Base-by-base conservation (phyloP, 2,797 vertebrate genomes). In the Gallirallus australis region DNA sequence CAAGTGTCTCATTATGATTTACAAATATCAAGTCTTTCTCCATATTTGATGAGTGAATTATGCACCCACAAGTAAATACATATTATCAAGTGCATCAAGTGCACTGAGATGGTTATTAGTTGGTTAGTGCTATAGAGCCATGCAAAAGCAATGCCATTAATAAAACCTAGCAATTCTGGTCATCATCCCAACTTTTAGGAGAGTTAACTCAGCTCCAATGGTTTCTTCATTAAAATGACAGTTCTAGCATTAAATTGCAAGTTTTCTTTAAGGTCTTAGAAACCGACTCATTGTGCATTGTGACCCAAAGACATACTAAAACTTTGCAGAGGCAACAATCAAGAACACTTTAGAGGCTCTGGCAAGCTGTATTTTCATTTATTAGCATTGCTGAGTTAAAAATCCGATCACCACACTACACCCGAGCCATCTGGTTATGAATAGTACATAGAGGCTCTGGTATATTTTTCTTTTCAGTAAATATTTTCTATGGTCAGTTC, bases 401-500 rank as follows among this genome's bases (percentile, higher is more conserved):
- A 84, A 65, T 42, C 45, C 1, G 1, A n/a, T 39, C 4, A 1
- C 53, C 40, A 31, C 18, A 23, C 37, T 82, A 20, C n/a, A 14
- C 52, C 21, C 15, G 21, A 82, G 35, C 17, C 65, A 63, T 39
- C 31, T 37, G 40, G 35, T 56, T 82, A 39, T 65, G 83, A 86
- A 88, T 8, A 65, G 37, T 83, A 20, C 53, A 75, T 8, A 31
- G 47, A 96, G 35, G 15, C 11, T 79, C 61, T 59, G 16, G 65
- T 89, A n/a, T 80, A 70, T 89, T 93, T 96, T 88, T 90, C 42
- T 94, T 91, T 86, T 76, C 42, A 48, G 18, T 64, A 50, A 81
- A 59, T 63, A 83, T 95, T 97, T 96, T 33, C 59, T 92, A 73
- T 53, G 70, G 73, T 84, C 89, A 95, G 42, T 16, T 85, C 54